Percentiles rank a stretch among this genome's conserved stretches.
Conservation (phyloP, 64 coral and sea anemone species). For the Actinia tenebrosa region DNA sequence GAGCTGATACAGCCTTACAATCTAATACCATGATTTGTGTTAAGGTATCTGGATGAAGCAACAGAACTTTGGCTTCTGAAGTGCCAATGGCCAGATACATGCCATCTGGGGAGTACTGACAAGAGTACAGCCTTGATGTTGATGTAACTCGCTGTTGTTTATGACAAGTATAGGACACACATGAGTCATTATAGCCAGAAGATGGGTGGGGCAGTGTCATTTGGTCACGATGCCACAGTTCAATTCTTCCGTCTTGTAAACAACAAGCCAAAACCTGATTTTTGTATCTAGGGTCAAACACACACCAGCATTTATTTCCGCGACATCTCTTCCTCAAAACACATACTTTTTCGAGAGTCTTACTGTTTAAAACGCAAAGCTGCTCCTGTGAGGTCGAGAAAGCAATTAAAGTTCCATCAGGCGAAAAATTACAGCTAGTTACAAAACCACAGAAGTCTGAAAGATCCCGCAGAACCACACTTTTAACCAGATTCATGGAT, state of each 20-base stretch:
- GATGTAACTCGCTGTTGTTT: constrained; percentile 63
- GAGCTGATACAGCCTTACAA: constrained; percentile 39
- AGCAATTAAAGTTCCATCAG: constrained; percentile 74
- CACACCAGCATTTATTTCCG: constrained; percentile 82
- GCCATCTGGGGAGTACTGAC: constrained; percentile 76
- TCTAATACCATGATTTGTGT: constrained; percentile 38
- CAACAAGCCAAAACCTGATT: constrained; percentile 72
- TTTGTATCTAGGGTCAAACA: constrained; percentile 62
- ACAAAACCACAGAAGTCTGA: constrained; percentile 91
- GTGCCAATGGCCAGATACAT: constrained; percentile 64
- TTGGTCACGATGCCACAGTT: constrained; percentile 48
- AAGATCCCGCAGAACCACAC: constrained; percentile 65
- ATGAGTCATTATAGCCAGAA: constrained; percentile 13
- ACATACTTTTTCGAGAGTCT: constrained; percentile 74
- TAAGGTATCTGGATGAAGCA: constrained; percentile 44
- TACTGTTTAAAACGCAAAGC: constrained; percentile 73
- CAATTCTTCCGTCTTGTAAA: constrained; percentile 84
- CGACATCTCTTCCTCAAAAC: constrained; percentile 78
- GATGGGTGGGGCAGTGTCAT: constrained; percentile 16
- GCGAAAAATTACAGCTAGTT: constrained; percentile 83
- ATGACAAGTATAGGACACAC: constrained; percentile 54
- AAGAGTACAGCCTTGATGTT: constrained; percentile 56
- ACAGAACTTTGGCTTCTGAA: constrained; percentile 70
- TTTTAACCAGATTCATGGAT: constrained; percentile 72
- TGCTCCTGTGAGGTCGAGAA: constrained; percentile 85